Percentiles rank a stretch among this genome's conserved stretches.
Evolutionary conservation across 2,888 invertebrate genomes (phyloP).

Genomic region (Actias luna): DNA sequence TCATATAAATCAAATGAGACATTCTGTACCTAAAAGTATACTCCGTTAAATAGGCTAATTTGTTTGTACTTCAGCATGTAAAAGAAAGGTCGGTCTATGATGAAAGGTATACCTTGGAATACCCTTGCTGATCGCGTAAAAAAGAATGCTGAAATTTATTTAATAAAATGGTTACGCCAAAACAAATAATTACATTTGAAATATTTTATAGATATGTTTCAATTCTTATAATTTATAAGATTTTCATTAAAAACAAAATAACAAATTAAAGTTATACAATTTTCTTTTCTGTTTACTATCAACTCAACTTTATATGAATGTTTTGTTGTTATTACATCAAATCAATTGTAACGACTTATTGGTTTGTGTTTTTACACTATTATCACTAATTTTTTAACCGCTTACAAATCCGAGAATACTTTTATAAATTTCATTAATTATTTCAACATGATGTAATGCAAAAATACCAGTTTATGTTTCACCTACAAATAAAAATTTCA

Average conservation of each 20-base stretch:
- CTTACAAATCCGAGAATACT: background rate
- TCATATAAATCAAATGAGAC: slow-evolving; percentile 1
- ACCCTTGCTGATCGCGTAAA: slow-evolving; percentile 21
- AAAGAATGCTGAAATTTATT: slow-evolving; percentile 28
- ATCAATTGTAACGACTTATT: background rate
- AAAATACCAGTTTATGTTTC: background rate
- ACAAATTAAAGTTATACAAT: no score
- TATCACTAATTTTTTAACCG: background rate
- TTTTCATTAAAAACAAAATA: no score
- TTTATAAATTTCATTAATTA: background rate
- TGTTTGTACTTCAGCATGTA: slow-evolving; percentile 23
- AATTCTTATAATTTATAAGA: no score
- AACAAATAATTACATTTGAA: background rate
- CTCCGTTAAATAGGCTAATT: slow-evolving; percentile 21
- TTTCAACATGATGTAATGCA: background rate
- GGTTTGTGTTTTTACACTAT: background rate
- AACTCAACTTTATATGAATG: background rate
- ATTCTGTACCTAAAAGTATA: slow-evolving; percentile 24
- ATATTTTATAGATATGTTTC: background rate
- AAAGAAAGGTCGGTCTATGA: slow-evolving; percentile 27
- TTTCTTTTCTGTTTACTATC: background rate
- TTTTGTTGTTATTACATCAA: background rate
- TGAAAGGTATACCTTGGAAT: slow-evolving; percentile 20
- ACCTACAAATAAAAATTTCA: background rate
- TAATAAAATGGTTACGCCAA: background rate